These are phyloP conservation scores for Epirrita christyi DNA, from an alignment of 2,888 invertebrate genomes.

Conservation along the genomic window DNA sequence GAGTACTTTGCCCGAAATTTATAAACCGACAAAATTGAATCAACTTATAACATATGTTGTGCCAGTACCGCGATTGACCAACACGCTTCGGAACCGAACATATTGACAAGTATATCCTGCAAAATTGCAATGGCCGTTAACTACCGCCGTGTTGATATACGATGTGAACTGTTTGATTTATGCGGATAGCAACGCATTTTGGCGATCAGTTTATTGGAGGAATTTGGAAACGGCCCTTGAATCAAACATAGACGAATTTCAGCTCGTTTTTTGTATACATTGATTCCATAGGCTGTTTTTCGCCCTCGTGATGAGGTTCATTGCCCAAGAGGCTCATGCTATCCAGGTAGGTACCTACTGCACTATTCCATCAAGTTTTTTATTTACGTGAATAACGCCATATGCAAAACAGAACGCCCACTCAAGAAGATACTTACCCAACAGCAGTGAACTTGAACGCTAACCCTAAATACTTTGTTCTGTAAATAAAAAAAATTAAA, in stretches of 20 bases:
- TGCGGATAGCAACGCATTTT: constrained; percentile 49
- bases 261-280: neutral
- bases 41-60: constrained; percentile 59
- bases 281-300: too few relatives aligned
- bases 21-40: constrained; percentile 70
- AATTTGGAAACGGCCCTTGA: constrained; percentile 14
- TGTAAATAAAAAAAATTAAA: too few relatives aligned
- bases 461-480: too few relatives aligned
- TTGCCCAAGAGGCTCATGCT: too few relatives aligned
- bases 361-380: too few relatives aligned
- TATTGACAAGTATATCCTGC: constrained; percentile 65
- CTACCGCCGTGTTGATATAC: constrained; percentile 35
- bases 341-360: too few relatives aligned
- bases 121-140: constrained; percentile 55
- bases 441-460: too few relatives aligned
- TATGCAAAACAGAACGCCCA: too few relatives aligned
- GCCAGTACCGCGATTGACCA: constrained; percentile 44
- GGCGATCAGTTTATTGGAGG: constrained; percentile 37
- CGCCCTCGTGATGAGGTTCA: too few relatives aligned
- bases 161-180: constrained; percentile 49
- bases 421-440: too few relatives aligned
- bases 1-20: constrained; percentile 52
- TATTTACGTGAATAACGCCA: too few relatives aligned
- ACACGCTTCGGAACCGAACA: constrained; percentile 55
- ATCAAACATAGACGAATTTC: neutral